These are phyloP conservation scores for Halcyon malimbica DNA, from an alignment of 2,113 vertebrate genomes.

Conservation along the genomic window DNA sequence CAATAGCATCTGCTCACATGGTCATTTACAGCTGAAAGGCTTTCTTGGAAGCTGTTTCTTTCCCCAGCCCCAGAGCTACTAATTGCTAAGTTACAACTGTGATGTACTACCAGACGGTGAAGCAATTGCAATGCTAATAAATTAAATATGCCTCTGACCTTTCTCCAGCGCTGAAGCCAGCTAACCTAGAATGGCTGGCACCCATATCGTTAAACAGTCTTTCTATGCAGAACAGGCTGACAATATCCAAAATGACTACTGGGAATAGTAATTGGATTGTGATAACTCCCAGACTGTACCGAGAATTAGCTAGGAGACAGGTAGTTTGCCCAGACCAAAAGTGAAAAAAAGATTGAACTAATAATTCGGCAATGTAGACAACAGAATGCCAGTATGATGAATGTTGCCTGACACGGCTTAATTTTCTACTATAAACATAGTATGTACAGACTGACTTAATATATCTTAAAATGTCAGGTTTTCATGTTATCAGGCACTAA, in stretches of 20 bases:
- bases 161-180: neutral
- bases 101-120: neutral
- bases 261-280: neutral
- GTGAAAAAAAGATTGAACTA: neutral
- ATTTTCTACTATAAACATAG: neutral
- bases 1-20: neutral
- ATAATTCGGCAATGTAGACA: neutral
- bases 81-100: neutral
- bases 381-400: rapidly evolving
- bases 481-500: neutral
- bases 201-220: neutral
- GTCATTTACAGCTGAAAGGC: neutral
- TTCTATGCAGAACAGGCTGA: neutral
- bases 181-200: neutral
- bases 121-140: neutral
- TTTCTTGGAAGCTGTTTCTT: neutral
- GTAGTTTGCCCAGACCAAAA: neutral
- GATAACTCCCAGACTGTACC: neutral
- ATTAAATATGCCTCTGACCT: slow-evolving; percentile 1
- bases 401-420: neutral
- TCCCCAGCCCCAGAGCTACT: neutral
- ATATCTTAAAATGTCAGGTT: neutral
- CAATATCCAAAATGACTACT: neutral
- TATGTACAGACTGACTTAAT: neutral
- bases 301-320: neutral